These are phyloP conservation scores for Achroia grisella DNA, from an alignment of 1,140 invertebrate genomes.

Conservation along the genomic window DNA sequence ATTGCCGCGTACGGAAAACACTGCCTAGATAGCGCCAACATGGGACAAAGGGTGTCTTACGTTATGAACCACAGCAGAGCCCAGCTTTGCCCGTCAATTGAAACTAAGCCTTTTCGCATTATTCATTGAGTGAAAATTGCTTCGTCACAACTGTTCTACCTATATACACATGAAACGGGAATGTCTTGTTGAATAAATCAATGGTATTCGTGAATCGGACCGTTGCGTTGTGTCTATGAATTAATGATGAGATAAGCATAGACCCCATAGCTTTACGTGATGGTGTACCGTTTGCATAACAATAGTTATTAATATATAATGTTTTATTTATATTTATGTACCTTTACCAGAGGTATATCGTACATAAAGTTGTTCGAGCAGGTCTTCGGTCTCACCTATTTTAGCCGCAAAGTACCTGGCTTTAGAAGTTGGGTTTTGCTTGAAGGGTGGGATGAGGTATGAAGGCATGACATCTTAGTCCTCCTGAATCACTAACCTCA, in stretches of 20 bases:
- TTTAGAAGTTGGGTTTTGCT: no score
- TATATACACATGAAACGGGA: no score
- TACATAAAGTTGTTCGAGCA: no score
- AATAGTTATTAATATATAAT: no score
- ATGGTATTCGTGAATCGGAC: constrained; percentile 19
- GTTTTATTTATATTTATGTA: no score
- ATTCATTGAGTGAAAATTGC: constrained; percentile 21
- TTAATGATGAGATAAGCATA: background rate
- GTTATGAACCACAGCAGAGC: constrained; percentile 9
- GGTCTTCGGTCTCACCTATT: no score
- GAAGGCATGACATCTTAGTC: no score
- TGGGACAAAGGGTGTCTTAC: constrained; percentile 16
- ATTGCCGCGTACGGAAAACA: constrained; percentile 17
- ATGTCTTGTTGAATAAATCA: constrained; percentile 26
- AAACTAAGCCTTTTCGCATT: constrained; percentile 28
- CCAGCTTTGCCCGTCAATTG: constrained; percentile 11
- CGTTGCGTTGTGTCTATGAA: constrained; percentile 11
- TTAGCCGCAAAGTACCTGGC: no score
- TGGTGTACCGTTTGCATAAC: no score
- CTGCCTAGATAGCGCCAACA: background rate
- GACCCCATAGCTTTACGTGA: background rate
- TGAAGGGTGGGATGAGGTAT: no score
- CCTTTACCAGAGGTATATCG: no score
- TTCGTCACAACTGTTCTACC: constrained; percentile 7
- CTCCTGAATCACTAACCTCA: no score